Evolutionary conservation across 2,113 vertebrate genomes (phyloP), one percentile per base, ranked within the genome.

Genomic region (Xerus inauris): DNA sequence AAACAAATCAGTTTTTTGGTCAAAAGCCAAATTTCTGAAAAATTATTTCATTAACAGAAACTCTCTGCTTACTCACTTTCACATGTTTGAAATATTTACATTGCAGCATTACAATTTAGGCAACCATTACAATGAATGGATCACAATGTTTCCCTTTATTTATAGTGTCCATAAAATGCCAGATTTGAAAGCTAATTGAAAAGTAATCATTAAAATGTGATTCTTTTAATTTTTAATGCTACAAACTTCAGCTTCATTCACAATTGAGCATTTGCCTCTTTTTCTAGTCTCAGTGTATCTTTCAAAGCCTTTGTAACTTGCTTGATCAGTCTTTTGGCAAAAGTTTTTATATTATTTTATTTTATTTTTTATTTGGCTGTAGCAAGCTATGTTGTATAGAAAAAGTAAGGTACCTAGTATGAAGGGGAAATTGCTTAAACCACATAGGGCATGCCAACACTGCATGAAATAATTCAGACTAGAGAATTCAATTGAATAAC

Each of bases 11-110:
- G 8, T 62, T 4, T 93, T 38, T 91, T 97, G 94, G 54, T 89
- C 11, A 87, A 69, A 92, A 97, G 77, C 85, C 97, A 97, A 97
- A 82, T 82, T 54, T 35, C 9, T 95, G 80, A 51, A 96, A 89
- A 96, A 92, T 94, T 51, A 11, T 96, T n/a, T 89, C 64, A 65
- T 40, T 94, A 92, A 57, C 54, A 88, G 72, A 95, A 94, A 96
- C 88, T 54, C 40, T 86, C 57, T 96, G 49, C 1, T 47, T 92
- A 82, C 24, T 54, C 40, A 62, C 89, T 95, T 94, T 95, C 5
- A 11, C 32, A 97, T 49, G 32, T 92, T 91, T 96, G 73, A 35
- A 87, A 75, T 84, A 87, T 76, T 59, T 65, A 73, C 35, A 54
- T 94, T 67, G 73, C 1, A 69, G 0, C 77, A 62, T 73, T 84